Evolutionary conservation across 2,797 vertebrate genomes (phyloP).

Genomic region (Pipistrellus pygmaeus): DNA sequence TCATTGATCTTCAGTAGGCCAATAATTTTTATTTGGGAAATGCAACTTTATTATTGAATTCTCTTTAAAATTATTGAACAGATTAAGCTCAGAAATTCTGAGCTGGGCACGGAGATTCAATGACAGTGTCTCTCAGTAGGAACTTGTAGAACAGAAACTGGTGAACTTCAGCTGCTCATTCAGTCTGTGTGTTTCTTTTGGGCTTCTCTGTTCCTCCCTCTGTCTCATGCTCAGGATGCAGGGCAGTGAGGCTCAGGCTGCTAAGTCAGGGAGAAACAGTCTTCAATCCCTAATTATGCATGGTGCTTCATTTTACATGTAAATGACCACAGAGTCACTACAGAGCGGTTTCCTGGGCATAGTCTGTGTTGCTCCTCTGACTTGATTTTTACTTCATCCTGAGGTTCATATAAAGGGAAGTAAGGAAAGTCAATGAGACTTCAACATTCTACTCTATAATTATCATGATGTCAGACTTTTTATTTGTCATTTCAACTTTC

Average conservation of each 20-base stretch:
- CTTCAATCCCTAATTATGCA: no score
- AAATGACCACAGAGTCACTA: not conserved
- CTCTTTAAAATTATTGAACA: not conserved
- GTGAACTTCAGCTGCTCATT: not conserved
- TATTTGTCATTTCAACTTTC: slow-evolving; percentile 34
- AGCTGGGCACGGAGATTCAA: not conserved
- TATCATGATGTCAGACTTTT: not conserved
- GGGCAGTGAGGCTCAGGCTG: not conserved
- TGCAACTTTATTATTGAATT: not conserved
- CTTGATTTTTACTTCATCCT: not conserved
- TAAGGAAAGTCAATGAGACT: not conserved
- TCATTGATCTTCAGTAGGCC: not conserved
- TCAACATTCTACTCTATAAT: not conserved
- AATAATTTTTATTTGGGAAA: not conserved
- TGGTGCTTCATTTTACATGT: not conserved
- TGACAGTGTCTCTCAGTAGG: no score
- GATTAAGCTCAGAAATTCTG: not conserved
- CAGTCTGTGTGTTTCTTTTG: no score
- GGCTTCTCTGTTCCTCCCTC: not conserved
- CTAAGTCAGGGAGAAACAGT: not conserved
- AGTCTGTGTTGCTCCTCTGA: not conserved
- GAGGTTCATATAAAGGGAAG: not conserved
- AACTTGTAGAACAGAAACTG: not conserved
- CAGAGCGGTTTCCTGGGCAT: not conserved
- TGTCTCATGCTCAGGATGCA: not conserved